These are phyloP conservation scores for Rhinichthys osculus DNA, from an alignment of 2,797 vertebrate species.

Conservation along the genomic window DNA sequence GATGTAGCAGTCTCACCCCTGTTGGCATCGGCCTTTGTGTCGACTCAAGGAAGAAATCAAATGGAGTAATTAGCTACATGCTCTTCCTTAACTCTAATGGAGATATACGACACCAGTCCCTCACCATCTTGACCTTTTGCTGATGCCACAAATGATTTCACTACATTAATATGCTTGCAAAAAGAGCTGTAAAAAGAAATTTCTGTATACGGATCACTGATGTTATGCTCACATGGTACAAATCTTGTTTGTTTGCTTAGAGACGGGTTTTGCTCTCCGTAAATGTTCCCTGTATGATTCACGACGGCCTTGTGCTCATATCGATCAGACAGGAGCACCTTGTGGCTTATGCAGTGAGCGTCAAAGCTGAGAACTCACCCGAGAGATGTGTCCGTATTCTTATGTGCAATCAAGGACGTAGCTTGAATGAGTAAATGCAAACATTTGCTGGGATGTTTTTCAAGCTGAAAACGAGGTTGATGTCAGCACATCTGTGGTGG, in stretches of 20 bases:
- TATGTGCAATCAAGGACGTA: slow-evolving; percentile 2
- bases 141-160: slow-evolving; percentile 23
- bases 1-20: slow-evolving; percentile 34
- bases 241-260: slow-evolving; percentile 6
- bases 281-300: slow-evolving; percentile 4
- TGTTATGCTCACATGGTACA: neutral
- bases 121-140: slow-evolving; percentile 49
- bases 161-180: neutral
- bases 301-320: slow-evolving; percentile 19
- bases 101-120: slow-evolving; percentile 36
- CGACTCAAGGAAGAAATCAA: slow-evolving; percentile 51
- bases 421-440: neutral
- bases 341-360: neutral
- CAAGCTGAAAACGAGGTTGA: slow-evolving; percentile 19
- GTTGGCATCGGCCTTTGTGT: slow-evolving; percentile 43
- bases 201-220: neutral
- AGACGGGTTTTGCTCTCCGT: neutral
- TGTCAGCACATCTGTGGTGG: slow-evolving; percentile 6
- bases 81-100: slow-evolving; percentile 3
- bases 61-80: slow-evolving; percentile 39
- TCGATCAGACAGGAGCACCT: slow-evolving; percentile 23
- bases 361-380: slow-evolving; percentile 13
- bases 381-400: neutral
- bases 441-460: slow-evolving; percentile 4
- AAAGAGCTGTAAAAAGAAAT: slow-evolving; percentile 20